phyloP scores from a whole-genome alignment of 2,797 vertebrate genomes.

The Gorsachius magnificus region DNA sequence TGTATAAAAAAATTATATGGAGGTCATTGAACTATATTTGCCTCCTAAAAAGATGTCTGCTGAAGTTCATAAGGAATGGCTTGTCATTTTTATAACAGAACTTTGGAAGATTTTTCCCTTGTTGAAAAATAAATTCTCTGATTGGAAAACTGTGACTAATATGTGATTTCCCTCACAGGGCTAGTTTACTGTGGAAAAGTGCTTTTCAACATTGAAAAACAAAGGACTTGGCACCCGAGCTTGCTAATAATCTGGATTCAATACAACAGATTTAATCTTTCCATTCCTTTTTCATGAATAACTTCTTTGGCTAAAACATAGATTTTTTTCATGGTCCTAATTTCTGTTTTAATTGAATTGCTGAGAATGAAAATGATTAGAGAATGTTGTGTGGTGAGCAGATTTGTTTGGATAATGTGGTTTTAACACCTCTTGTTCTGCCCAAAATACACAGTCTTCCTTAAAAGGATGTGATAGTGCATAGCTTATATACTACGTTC shows the following conservation, averaged over 20 bases:
- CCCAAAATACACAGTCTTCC: conserved; percentile 28
- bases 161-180: conserved; percentile 9
- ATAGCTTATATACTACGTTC: conserved; percentile 13
- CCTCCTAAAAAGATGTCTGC: neutral
- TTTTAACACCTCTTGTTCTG: conserved; percentile 48
- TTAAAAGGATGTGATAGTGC: conserved; percentile 22
- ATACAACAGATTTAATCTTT: conserved; percentile 41
- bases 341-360: conserved; percentile 56
- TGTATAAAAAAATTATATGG: neutral
- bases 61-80: neutral
- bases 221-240: neutral
- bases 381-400: conserved; percentile 13
- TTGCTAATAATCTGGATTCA: conserved; percentile 53
- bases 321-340: neutral
- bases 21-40: neutral
- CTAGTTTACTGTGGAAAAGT: conserved; percentile 9
- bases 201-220: conserved; percentile 24
- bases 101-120: conserved; percentile 4
- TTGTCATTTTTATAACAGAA: conserved; percentile 30
- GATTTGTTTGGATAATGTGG: conserved; percentile 56
- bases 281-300: conserved; percentile 21
- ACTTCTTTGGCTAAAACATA: conserved; percentile 19
- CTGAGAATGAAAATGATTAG: conserved; percentile 53
- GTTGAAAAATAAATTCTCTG: conserved; percentile 43
- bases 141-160: conserved; percentile 38